phyloP scores from a whole-genome alignment of 1,140 invertebrate species.

The Centruroides vittatus region DNA sequence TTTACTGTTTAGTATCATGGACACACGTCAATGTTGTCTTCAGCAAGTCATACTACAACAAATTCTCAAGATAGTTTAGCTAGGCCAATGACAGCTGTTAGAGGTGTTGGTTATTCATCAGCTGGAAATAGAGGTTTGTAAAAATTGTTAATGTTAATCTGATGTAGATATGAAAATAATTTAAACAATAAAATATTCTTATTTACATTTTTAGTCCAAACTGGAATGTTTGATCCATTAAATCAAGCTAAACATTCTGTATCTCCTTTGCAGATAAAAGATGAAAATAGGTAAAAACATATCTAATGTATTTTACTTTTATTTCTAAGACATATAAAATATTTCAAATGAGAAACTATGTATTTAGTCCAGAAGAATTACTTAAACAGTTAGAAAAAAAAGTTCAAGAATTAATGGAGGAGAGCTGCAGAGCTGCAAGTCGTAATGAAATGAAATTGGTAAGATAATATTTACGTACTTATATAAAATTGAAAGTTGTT shows the following conservation, averaged over 20 bases:
- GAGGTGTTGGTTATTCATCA: slow-evolving; percentile 84
- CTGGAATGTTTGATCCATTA: slow-evolving; percentile 56
- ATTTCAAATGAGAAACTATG: no score
- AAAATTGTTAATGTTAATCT: no score
- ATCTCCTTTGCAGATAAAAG: slow-evolving; percentile 16
- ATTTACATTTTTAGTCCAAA: slow-evolving; percentile 22
- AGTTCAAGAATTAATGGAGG: slow-evolving; percentile 69
- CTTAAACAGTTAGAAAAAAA: slow-evolving; percentile 62
- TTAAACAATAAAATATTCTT: no score
- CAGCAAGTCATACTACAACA: neutral
- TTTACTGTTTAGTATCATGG: slow-evolving; percentile 1
- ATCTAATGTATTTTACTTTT: neutral
- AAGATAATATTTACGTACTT: neutral
- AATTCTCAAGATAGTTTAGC: slow-evolving; percentile 23
- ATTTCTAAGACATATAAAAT: no score
- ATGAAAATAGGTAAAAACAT: slow-evolving; percentile 17
- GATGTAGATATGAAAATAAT: no score
- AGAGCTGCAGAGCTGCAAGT: slow-evolving; percentile 52
- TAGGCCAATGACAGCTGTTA: slow-evolving; percentile 88
- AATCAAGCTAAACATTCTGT: slow-evolving; percentile 43
- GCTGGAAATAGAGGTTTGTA: slow-evolving; percentile 30
- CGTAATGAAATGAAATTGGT: slow-evolving; percentile 43
- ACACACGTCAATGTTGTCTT: slow-evolving; percentile 3
- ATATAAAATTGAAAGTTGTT: neutral
- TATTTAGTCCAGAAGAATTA: slow-evolving; percentile 61